Percentiles rank a stretch among this genome's conserved stretches.
Evolutionary conservation across 2,113 vertebrate genomes (phyloP).

Genomic region (Arenaria interpres): DNA sequence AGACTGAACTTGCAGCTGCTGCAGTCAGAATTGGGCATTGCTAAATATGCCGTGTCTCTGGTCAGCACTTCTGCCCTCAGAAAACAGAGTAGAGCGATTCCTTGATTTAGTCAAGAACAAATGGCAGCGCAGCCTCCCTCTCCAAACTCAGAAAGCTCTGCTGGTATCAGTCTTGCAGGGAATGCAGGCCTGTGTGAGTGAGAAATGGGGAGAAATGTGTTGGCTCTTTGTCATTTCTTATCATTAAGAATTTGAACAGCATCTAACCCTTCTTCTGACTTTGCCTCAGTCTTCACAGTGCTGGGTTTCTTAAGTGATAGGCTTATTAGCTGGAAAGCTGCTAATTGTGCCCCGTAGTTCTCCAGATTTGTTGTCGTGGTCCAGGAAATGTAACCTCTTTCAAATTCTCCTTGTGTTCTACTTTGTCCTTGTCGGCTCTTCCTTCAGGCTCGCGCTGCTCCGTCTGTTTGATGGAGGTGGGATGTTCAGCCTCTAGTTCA

Average conservation of each 20-base stretch:
- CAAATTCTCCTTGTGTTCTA: neutral
- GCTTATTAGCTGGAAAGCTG: neutral
- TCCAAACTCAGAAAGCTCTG: neutral
- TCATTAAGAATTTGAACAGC: neutral
- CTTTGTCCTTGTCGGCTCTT: neutral
- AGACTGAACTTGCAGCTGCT: neutral
- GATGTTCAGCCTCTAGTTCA: neutral
- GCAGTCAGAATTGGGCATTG: neutral
- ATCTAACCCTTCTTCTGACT: neutral
- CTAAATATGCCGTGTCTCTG: neutral
- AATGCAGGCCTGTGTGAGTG: accelerated
- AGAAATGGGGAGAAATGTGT: neutral
- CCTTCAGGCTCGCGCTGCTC: neutral
- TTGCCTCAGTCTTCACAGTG: neutral
- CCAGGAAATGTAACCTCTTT: neutral
- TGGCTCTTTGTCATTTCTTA: neutral
- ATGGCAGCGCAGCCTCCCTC: neutral
- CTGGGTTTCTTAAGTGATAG: neutral
- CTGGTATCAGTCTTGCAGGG: neutral
- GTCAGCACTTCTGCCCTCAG: neutral
- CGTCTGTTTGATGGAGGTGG: neutral
- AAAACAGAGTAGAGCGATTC: neutral
- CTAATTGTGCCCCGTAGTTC: neutral
- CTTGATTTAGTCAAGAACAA: neutral
- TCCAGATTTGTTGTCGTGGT: neutral